Base-by-base conservation (phyloP, 2,888 invertebrate species). In the Ormyrus pomaceus region DNA sequence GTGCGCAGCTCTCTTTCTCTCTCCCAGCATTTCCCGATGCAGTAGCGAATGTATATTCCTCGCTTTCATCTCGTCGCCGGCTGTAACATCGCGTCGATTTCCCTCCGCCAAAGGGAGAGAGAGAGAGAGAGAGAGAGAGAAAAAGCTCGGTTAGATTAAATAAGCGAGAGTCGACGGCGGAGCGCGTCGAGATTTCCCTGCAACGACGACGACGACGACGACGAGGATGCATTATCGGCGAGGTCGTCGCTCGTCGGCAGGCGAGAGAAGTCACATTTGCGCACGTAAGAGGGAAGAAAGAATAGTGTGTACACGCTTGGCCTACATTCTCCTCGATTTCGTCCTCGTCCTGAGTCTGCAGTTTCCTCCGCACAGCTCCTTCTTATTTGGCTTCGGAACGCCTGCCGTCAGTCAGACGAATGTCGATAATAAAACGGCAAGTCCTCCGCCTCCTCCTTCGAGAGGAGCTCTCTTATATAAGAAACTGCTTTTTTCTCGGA, bases 381-480 rank as follows among this genome's bases (percentile, higher is more conserved):
- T 69, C 50, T 46, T 59, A 51, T 68, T 66, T 59, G 76, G 48
- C 55, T 50, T 51, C 50, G 34, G 48, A 55, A 59, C 48, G 55
- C 34, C 69, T 48, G 45, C 68, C 76, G 66, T 55, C 72, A 50
- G 50, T 61, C 69, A 62, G 77, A 53, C 48, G 66, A 61, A 59
- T 66, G 71, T 56, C 77, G 70, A 71, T 71, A 71, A 70, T 77
- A 77, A 77, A 64, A 64, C 70, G 70, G n/a, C 34, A 19, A 9
- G 70, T 50, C 55, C 55, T 50, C 34, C 34, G 34, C 34, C 34
- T 34, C 34, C 34, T 34, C 34, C 34, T 34, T 34, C 5, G 56
- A 46, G 45, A 71, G 48, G 56, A 50, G 45, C 11, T 34, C 61
- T 59, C 55, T 61, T 45, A 3, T n/a, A 45, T n/a, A 45, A 58